These are phyloP conservation scores for Pseudorasbora parva DNA, from an alignment of 2,113 vertebrate genomes.

Conservation along the genomic window DNA sequence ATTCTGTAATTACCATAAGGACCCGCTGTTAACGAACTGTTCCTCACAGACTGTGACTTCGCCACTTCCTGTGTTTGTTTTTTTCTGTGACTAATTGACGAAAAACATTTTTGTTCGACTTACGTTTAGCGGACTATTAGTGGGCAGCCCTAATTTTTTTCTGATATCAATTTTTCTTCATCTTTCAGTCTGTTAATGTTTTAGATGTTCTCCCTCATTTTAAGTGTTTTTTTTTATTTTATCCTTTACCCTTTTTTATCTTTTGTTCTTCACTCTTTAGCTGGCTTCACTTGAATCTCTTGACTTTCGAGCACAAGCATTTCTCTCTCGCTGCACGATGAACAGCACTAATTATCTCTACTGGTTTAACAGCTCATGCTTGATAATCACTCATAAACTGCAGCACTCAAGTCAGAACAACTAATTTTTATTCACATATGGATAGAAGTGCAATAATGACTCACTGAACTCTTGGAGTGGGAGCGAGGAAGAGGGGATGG, in stretches of 20 bases:
- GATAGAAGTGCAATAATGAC: constrained; percentile 18
- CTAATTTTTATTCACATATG: constrained; percentile 29
- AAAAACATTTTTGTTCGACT: too few relatives aligned
- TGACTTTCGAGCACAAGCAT: neutral
- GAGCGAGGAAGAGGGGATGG: neutral
- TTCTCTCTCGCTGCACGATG: neutral
- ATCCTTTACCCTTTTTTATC: neutral
- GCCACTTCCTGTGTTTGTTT: too few relatives aligned
- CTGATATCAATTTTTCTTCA: neutral
- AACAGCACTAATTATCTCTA: constrained; percentile 18
- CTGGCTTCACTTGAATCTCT: neutral
- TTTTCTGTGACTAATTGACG: too few relatives aligned
- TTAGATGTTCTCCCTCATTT: neutral
- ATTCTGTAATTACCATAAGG: too few relatives aligned
- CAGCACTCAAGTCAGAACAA: neutral
- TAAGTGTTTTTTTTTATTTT: neutral
- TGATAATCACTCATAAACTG: constrained; percentile 14
- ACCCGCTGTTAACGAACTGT: too few relatives aligned
- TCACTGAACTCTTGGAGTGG: constrained; percentile 14
- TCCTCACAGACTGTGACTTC: too few relatives aligned
- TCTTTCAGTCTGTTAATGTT: neutral
- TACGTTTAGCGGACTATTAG: too few relatives aligned
- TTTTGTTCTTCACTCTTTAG: neutral
- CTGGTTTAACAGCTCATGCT: neutral
- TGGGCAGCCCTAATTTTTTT: neutral